Evolutionary conservation across 2,797 vertebrate genomes (phyloP), one percentile per base, ranked within the genome.

Genomic region (Neostethus bicornis): DNA sequence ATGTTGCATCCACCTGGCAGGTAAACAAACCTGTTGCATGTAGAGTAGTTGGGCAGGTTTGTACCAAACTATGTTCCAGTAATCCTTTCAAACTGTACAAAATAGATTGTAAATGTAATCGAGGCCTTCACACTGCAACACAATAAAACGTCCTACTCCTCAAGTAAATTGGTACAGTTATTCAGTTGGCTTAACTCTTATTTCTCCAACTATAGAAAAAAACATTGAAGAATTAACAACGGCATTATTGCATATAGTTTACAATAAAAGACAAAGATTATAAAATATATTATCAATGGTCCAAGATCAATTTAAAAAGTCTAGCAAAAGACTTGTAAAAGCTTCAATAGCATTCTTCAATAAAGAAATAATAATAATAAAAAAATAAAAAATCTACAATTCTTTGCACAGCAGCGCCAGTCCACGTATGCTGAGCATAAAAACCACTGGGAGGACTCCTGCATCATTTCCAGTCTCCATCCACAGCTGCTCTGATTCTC

Each of bases 341-440:
- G 14, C 19, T 25, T 59, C 13, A n/a, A n/a, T n/a, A n/a, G n/a
- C n/a, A n/a, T n/a, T 1, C 16, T 2, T 21, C 3, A 34, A 41
- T n/a, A 38, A n/a, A 42, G 17, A 47, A 55, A 5, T 7, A 41
- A 0, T 72, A 32, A 11, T 48, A 66, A 55, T 44, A 64, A 61
- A 66, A 20, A 61, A 70, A 66, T n/a, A 4, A 19, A 52, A 20
- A 24, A 9, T 16, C 2, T 29, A 29, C 2, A 37, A 5, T 47
- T 9, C 2, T 37, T 38, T 51, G 38, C 50, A 67, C 20, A 92
- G 73, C 26, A 61, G 52, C 8, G 70, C 43, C 54, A 97, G 69
- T 12, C 96, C 95, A 7, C 55, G 86, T 42, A 93, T 28, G 14
- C 87, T 84, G 51, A 95, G 80, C 8, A 87, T 86, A 29, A 98